Base-by-base conservation (phyloP, 1,140 invertebrate species). In the Rhagoletis zephyria region DNA sequence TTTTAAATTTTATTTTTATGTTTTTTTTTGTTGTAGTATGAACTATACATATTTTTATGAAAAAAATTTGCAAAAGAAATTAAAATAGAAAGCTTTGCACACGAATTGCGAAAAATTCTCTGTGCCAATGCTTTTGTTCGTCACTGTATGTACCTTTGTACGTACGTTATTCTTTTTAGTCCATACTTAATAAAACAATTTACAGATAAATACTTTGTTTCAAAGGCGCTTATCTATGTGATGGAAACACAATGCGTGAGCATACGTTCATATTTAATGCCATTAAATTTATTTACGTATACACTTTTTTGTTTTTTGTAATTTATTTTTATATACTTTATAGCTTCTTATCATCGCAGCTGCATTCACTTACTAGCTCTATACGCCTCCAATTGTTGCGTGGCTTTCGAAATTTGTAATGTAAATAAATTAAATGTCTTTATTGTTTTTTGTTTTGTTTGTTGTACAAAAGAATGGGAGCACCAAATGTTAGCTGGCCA, bases 361-460 rank as follows among this genome's bases (percentile, higher is more conserved):
- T 81, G 74, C 74, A 81, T 16, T 81, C 3, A 59, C 48, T 81
- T 19, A 81, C 51, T 56, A 48, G 5, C 12, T 4, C n/a, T 56
- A 63, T 63, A 81, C 74, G 74, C 74, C 74, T 30, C 48, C n/a
- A 56, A 81, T 81, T 51, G n/a, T 81, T 56, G 45, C 6, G n/a
- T 81, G 7, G 16, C 16, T 81, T 81, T 56, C 74, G 74, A 30
- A 81, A 81, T 81, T 63, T 56, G 7, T 5, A 59, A 81, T 81
- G 67, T 74, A 74, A 74, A 74, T 48, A 74, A 74, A 74, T 74
- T 48, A n/a, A 74, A 45, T 45, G 4, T 56, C 19, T 51, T 77
- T 51, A 51, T 77, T 6, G 2, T 51, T 30, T 51, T 10, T 56
- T 9, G 9, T 9, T 14, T 81, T 81, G 74, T 81, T n/a, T 56